phyloP scores from a whole-genome alignment of 2,113 vertebrate species.

The Sturnira hondurensis region DNA sequence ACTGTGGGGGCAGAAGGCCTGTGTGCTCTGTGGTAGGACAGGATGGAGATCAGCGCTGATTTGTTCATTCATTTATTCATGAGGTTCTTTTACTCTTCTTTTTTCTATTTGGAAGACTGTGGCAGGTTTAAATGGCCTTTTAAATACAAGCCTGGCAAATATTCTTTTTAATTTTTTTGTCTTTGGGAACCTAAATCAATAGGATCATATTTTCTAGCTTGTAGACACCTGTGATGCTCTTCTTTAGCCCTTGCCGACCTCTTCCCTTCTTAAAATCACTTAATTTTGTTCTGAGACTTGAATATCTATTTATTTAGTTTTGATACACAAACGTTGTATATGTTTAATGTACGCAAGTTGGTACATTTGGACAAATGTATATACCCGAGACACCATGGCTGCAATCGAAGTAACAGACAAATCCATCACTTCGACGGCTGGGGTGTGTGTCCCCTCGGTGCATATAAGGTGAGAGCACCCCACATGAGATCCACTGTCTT shows the following conservation, averaged over 20 bases:
- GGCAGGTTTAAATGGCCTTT: neutral
- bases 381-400: neutral
- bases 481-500: neutral
- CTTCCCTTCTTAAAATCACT: neutral
- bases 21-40: neutral
- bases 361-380: neutral
- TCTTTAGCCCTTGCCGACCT: neutral
- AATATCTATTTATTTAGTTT: neutral
- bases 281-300: neutral
- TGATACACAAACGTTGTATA: neutral
- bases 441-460: neutral
- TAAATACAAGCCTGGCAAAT: neutral
- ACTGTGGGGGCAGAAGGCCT: neutral
- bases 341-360: neutral
- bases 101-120: neutral
- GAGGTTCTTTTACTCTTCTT: neutral
- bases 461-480: neutral
- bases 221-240: rapidly evolving
- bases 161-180: neutral
- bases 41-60: neutral
- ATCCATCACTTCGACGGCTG: neutral
- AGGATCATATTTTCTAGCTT: neutral
- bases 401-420: neutral
- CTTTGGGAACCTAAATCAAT: neutral
- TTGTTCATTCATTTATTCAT: slow-evolving; percentile 8